Conservation (phyloP, 2,888 invertebrate genomes). For the Trichopria drosophilae region DNA sequence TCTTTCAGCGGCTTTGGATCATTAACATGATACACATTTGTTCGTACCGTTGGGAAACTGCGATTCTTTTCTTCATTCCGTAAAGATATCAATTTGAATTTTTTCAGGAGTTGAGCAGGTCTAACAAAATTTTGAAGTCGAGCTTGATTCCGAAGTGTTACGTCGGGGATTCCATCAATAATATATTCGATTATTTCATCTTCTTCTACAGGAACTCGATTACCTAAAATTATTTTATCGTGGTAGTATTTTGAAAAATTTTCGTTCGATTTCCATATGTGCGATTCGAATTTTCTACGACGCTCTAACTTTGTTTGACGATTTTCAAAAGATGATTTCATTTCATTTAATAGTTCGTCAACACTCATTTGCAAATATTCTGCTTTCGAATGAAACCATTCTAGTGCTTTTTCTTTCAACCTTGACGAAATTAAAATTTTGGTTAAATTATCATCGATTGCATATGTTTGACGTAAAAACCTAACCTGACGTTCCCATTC, state of each 20-base stretch:
- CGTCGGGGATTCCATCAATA: constrained; percentile 28
- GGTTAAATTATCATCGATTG: not conserved
- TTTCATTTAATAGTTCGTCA: constrained; percentile 5
- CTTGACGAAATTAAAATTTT: constrained; percentile 6
- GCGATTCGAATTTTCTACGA: constrained; percentile 12
- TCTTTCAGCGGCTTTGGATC: not conserved
- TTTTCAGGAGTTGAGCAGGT: too few relatives aligned
- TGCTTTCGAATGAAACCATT: constrained; percentile 25
- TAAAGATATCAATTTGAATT: too few relatives aligned
- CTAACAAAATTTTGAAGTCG: constrained; percentile 20
- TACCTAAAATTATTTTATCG: constrained; percentile 25
- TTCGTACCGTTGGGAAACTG: too few relatives aligned
- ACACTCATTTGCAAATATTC: constrained; percentile 14
- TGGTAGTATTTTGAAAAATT: constrained; percentile 23
- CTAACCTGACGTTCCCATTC: constrained; percentile 3
- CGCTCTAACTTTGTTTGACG: constrained; percentile 9
- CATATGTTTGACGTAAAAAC: constrained; percentile 5
- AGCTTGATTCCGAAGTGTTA: constrained; percentile 20
- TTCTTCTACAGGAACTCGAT: constrained; percentile 22
- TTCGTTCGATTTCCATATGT: constrained; percentile 16
- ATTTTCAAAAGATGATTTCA: constrained; percentile 18
- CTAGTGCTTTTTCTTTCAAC: constrained; percentile 13
- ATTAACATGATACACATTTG: not conserved
- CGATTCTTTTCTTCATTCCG: too few relatives aligned
- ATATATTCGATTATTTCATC: constrained; percentile 27